Evolutionary conservation across 2,113 vertebrate species (phyloP).

Genomic region (Ammodytes marinus): DNA sequence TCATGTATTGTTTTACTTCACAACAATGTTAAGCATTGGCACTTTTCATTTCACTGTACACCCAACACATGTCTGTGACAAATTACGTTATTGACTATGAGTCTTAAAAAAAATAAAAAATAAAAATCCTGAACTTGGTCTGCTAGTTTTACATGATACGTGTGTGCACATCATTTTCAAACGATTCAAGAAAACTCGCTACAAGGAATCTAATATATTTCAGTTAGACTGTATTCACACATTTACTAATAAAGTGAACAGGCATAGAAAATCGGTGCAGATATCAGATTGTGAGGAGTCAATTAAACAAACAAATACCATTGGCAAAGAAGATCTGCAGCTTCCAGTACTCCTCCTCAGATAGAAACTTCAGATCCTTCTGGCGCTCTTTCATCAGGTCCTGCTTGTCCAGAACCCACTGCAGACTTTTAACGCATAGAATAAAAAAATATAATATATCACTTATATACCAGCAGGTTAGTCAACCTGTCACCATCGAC

Average conservation of each 20-base stretch:
- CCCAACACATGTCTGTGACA: too few species aligned
- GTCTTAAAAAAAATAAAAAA: too few species aligned
- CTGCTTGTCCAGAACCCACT: slow-evolving; percentile 99
- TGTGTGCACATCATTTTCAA: neutral
- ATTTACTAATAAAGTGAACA: neutral
- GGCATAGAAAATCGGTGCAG: neutral
- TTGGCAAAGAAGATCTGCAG: slow-evolving; percentile 99
- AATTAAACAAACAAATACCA: slow-evolving; percentile 82
- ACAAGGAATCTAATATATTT: neutral
- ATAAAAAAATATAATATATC: neutral
- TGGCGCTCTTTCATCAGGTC: slow-evolving; percentile 98
- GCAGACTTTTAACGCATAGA: slow-evolving; percentile 85
- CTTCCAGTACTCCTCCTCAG: slow-evolving; percentile 99
- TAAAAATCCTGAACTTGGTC: neutral
- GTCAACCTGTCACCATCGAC: neutral
- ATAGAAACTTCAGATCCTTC: slow-evolving; percentile 97
- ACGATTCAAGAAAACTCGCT: neutral
- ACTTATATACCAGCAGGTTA: neutral
- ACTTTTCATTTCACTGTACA: too few species aligned
- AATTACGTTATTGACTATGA: too few species aligned
- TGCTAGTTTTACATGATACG: neutral
- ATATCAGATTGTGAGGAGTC: neutral
- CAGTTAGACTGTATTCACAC: neutral
- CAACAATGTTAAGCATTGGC: too few species aligned
- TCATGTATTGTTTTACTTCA: too few species aligned